These are phyloP conservation scores for Kryptolebias marmoratus DNA, from an alignment of 2,113 vertebrate genomes.

Conservation along the genomic window DNA sequence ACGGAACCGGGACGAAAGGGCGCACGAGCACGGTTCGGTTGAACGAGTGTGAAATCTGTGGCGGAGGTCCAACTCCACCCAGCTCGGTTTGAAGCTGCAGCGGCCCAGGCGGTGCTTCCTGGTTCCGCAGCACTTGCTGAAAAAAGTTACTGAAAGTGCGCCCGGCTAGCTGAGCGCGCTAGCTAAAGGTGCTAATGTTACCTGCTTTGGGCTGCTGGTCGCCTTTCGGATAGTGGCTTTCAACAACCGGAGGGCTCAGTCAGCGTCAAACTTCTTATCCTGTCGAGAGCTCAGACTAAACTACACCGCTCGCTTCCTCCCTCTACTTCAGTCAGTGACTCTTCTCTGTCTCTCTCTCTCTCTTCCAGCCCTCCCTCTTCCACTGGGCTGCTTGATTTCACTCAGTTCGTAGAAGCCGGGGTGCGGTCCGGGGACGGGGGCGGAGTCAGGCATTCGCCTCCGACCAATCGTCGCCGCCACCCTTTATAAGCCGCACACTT, in stretches of 20 bases:
- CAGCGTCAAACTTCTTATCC: slow-evolving; percentile 67
- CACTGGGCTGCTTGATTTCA: slow-evolving; percentile 60
- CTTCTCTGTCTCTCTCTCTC: slow-evolving; percentile 36
- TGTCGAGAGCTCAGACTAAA: slow-evolving; percentile 65
- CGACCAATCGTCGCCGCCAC: slow-evolving; percentile 15
- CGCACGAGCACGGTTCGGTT: neutral
- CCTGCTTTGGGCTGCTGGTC: slow-evolving; percentile 74
- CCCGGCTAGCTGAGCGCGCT: neutral
- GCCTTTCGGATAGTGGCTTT: slow-evolving; percentile 57
- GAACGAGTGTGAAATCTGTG: slow-evolving; percentile 9
- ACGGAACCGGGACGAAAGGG: too few species aligned
- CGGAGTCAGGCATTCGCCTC: slow-evolving; percentile 18
- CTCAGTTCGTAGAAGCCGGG: slow-evolving; percentile 63
- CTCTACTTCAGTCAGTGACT: slow-evolving; percentile 36
- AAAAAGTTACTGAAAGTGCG: slow-evolving; percentile 23
- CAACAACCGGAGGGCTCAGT: slow-evolving; percentile 68
- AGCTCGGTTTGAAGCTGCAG: slow-evolving; percentile 42
- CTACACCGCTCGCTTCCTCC: slow-evolving; percentile 57
- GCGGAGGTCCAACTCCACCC: slow-evolving; percentile 45
- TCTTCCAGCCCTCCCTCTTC: slow-evolving; percentile 63
- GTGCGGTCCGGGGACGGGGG: slow-evolving; percentile 73
- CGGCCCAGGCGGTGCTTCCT: slow-evolving; percentile 52
- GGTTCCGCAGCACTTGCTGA: slow-evolving; percentile 60
- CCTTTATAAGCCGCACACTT: neutral
- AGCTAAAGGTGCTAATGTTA: slow-evolving; percentile 34